Evolutionary conservation across 2,113 vertebrate genomes (phyloP), one percentile per base, ranked within the genome.

Genomic region (Odobenus rosmarus): DNA sequence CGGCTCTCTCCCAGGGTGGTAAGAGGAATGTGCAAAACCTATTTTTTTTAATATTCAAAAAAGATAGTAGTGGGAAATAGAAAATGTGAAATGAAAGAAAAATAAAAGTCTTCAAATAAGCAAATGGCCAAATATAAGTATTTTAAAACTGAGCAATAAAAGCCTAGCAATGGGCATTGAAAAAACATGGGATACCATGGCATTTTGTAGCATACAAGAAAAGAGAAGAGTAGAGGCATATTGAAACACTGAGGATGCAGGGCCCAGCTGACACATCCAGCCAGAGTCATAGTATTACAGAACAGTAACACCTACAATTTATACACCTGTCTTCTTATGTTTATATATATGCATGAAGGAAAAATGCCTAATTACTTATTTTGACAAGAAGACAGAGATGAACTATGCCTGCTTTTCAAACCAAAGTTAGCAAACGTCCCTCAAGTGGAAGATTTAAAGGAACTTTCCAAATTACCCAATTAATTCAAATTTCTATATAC

Each of bases 221-320:
- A 8, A 69, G 36, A 83, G 18, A 11, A 15, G 31, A 72, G 24
- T 10, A 10, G 24, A 18, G 42, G 59, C 4, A 3, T 3, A 26
- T 12, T 18, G 1, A 64, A 31, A 71, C 14, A 19, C 10, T 1
- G 0, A 51, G 36, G 13, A 51, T 0, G 11, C 11, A 36, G 57
- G 57, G 3, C 16, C 31, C 1, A 4, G 3, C 21, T 55, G 11
- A 36, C 74, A 76, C 39, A 26, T 24, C 21, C 72, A 16, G 39
- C 13, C 39, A 76, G 24, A 24, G 39, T 72, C 69, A 72, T 0
- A 62, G n/a, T n/a, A 4, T 61, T 46, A 71, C 42, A 36, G 42
- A 92, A 69, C 3, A 39, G 49, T 14, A 36, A 18, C 18, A 61
- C 4, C 31, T 42, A 7, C 14, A 46, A 51, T 49, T 39, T 57